phyloP scores from a whole-genome alignment of 1,140 invertebrate species.

The Lepeophtheirus salmonis region DNA sequence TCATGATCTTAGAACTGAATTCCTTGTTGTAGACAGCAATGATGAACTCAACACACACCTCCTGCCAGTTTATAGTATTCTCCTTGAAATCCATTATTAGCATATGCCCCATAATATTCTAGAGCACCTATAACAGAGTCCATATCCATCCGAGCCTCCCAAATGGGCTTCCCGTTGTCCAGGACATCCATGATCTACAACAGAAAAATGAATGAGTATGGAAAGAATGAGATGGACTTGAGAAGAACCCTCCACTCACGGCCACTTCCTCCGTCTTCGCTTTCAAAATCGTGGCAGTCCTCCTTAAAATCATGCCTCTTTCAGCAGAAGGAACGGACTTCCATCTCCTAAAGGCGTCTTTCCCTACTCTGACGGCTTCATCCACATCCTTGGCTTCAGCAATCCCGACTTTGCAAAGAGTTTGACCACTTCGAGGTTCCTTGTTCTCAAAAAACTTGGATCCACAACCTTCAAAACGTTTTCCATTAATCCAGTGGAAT shows the following conservation, averaged over 20 bases:
- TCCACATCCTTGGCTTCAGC: slow-evolving; percentile 28
- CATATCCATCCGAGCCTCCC: slow-evolving; percentile 33
- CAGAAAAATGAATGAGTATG: background rate
- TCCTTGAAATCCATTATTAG: background rate
- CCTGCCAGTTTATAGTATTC: background rate
- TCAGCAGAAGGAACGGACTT: slow-evolving; percentile 21
- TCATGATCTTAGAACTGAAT: too few species aligned
- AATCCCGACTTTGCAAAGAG: slow-evolving; percentile 22
- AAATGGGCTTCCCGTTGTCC: slow-evolving; percentile 34
- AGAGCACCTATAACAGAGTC: slow-evolving; percentile 31
- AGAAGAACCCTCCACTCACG: background rate
- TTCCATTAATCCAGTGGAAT: slow-evolving; percentile 26
- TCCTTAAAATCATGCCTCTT: slow-evolving; percentile 27
- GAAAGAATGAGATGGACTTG: too few species aligned
- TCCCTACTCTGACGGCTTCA: slow-evolving; percentile 29
- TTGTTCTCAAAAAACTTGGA: slow-evolving; percentile 23
- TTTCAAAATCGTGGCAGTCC: slow-evolving; percentile 19
- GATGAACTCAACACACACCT: too few species aligned
- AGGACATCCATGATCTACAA: slow-evolving; percentile 26
- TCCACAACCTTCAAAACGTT: slow-evolving; percentile 21
- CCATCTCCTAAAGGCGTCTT: slow-evolving; percentile 22
- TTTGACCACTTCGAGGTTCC: slow-evolving; percentile 28
- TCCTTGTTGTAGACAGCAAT: too few species aligned
- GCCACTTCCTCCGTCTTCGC: slow-evolving; percentile 26
- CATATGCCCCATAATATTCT: slow-evolving; percentile 30